These are phyloP conservation scores for Muscina levida DNA, from an alignment of 2,888 invertebrate genomes.

Conservation along the genomic window DNA sequence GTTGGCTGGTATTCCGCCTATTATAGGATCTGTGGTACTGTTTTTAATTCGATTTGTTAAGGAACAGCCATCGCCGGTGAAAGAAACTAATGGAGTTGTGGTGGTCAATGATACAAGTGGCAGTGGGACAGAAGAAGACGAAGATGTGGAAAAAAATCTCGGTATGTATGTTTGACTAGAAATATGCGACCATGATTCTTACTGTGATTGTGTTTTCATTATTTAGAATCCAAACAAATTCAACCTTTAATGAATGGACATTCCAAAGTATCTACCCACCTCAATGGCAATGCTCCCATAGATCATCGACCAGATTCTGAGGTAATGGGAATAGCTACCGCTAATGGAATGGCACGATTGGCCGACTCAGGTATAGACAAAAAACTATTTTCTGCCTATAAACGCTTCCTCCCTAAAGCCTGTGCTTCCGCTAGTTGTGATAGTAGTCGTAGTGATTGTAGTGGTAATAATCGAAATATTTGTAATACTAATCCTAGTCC, in stretches of 20 bases:
- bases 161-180: slow-evolving; percentile 24
- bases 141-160: slow-evolving; percentile 58
- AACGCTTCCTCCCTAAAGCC: slow-evolving; percentile 66
- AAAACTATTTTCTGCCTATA: slow-evolving; percentile 68
- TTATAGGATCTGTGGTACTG: slow-evolving; percentile 86
- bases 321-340: slow-evolving; percentile 27
- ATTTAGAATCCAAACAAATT: slow-evolving; percentile 64
- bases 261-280: slow-evolving; percentile 54
- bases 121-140: slow-evolving; percentile 30
- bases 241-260: slow-evolving; percentile 71
- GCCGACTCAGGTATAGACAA: slow-evolving; percentile 74
- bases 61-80: slow-evolving; percentile 71
- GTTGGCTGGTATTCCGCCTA: slow-evolving; percentile 91
- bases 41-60: slow-evolving; percentile 83
- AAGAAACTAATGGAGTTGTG: slow-evolving; percentile 35
- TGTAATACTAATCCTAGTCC: slow-evolving; percentile 67
- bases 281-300: slow-evolving; percentile 36
- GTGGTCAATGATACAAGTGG: slow-evolving; percentile 31
- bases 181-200: not conserved
- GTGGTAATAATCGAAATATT: slow-evolving; percentile 39
- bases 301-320: slow-evolving; percentile 23
- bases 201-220: not conserved
- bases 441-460: slow-evolving; percentile 38
- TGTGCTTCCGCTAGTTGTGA: slow-evolving; percentile 59
- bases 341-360: slow-evolving; percentile 68